These are phyloP conservation scores for Arothron firmamentum DNA, from an alignment of 2,113 vertebrate species.

Conservation along the genomic window DNA sequence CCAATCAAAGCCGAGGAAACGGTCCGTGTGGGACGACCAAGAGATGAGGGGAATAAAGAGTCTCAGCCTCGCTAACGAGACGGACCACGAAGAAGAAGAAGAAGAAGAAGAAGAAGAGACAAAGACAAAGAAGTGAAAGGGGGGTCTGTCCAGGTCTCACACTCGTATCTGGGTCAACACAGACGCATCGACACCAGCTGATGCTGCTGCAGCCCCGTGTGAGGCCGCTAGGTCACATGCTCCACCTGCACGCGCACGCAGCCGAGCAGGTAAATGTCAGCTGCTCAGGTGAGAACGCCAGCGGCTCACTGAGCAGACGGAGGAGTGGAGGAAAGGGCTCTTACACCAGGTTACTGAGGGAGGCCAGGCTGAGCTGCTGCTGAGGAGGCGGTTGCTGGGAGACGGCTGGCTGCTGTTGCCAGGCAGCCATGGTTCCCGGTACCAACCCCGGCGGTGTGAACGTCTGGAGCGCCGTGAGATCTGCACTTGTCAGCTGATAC, in stretches of 20 bases:
- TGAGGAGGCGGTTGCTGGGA: slow-evolving; percentile 61
- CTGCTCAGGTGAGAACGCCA: too few species aligned
- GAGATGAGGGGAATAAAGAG: too few species aligned
- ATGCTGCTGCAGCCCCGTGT: slow-evolving; percentile 27
- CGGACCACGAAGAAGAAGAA: too few species aligned
- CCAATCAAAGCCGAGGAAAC: too few species aligned
- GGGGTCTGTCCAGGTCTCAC: too few species aligned
- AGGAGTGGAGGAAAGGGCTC: slow-evolving; percentile 44
- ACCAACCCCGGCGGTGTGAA: slow-evolving; percentile 89
- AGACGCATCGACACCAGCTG: slow-evolving; percentile 55
- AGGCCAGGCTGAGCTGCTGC: slow-evolving; percentile 84
- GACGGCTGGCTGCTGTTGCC: slow-evolving; percentile 84
- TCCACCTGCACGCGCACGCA: background rate
- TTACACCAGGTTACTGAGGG: slow-evolving; percentile 91
- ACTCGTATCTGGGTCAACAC: slow-evolving; percentile 62
- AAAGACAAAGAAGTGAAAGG: too few species aligned
- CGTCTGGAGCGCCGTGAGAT: slow-evolving; percentile 87
- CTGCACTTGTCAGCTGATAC: slow-evolving; percentile 92
- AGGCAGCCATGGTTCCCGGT: slow-evolving; percentile 87
- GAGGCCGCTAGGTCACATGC: too few species aligned
- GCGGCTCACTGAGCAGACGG: too few species aligned
- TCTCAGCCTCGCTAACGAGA: too few species aligned
- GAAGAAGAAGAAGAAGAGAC: too few species aligned
- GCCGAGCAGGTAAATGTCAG: too few species aligned
- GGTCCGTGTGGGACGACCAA: too few species aligned